Percentiles rank a stretch among this genome's conserved stretches.
phyloP scores from a whole-genome alignment of 2,113 vertebrate species.

The Terrapene triunguis region DNA sequence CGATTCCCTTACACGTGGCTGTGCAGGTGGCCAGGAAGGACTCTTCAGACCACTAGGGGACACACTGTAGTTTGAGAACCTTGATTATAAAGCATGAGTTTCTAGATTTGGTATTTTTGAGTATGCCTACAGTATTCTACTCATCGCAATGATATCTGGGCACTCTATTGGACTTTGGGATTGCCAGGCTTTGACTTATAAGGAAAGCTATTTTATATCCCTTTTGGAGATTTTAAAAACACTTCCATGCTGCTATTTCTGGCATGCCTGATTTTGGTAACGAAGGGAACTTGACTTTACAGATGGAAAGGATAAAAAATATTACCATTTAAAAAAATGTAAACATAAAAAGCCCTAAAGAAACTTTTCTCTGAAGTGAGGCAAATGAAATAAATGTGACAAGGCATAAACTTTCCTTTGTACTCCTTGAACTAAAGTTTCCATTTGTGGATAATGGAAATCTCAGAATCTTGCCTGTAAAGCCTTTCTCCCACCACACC shows the following conservation, averaged over 20 bases:
- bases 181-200: background rate
- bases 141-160: fast-evolving
- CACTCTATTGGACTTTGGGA: fast-evolving
- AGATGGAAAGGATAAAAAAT: too few relatives aligned
- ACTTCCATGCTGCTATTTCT: fast-evolving
- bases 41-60: too few relatives aligned
- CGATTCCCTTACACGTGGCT: too few relatives aligned
- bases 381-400: background rate
- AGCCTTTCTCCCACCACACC: background rate
- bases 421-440: background rate
- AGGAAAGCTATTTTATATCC: background rate
- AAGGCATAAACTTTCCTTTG: background rate
- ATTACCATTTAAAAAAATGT: too few relatives aligned
- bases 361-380: background rate
- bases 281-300: background rate
- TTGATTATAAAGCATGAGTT: too few relatives aligned
- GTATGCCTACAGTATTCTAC: background rate
- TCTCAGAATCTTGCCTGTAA: fast-evolving
- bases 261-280: background rate
- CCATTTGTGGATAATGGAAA: background rate
- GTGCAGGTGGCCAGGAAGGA: too few relatives aligned
- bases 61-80: too few relatives aligned
- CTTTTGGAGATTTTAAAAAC: background rate
- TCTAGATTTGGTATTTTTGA: too few relatives aligned
- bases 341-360: too few relatives aligned